A percentile compares a stretch with the other conserved stretches of the same genome.
Conservation (phyloP, 92 coral and sea anemone genomes). For the Palythoa grandis region DNA sequence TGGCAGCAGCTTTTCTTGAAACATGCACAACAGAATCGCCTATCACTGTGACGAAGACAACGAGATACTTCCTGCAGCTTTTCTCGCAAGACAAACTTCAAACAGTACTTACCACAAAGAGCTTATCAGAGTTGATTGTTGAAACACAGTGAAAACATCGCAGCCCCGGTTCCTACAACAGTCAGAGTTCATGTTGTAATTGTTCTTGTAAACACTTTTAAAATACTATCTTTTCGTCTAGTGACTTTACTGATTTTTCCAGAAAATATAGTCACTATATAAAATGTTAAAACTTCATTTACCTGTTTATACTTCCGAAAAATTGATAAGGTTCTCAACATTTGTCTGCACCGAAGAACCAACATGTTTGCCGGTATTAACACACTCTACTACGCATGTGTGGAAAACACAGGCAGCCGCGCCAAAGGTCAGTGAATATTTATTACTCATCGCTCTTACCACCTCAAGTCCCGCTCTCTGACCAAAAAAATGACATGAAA, state of each 20-base stretch:
- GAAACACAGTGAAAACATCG: conserved; percentile 20
- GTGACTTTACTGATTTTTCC: neutral
- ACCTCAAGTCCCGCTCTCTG: too few relatives aligned
- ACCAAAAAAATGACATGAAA: too few relatives aligned
- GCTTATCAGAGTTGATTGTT: neutral
- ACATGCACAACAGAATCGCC: too few relatives aligned
- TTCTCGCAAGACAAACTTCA: neutral
- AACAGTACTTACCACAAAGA: conserved; percentile 19
- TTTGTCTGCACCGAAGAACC: neutral
- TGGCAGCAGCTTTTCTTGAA: too few relatives aligned
- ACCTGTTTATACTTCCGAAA: conserved; percentile 5
- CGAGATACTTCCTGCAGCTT: too few relatives aligned
- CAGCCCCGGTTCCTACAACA: conserved; percentile 1
- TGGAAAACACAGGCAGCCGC: neutral
- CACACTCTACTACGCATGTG: neutral
- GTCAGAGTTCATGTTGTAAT: neutral
- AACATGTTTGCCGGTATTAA: neutral
- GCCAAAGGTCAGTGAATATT: too few relatives aligned
- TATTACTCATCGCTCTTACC: too few relatives aligned
- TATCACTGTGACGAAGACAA: too few relatives aligned
- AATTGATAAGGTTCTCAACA: neutral
- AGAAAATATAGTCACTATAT: neutral
- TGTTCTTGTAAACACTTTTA: neutral
- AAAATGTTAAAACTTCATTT: neutral
- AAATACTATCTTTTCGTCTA: neutral